A percentile compares a stretch with the other conserved stretches of the same genome.
Evolutionary conservation across 2,113 vertebrate species (phyloP).

Genomic region (Collichthys lucidus): DNA sequence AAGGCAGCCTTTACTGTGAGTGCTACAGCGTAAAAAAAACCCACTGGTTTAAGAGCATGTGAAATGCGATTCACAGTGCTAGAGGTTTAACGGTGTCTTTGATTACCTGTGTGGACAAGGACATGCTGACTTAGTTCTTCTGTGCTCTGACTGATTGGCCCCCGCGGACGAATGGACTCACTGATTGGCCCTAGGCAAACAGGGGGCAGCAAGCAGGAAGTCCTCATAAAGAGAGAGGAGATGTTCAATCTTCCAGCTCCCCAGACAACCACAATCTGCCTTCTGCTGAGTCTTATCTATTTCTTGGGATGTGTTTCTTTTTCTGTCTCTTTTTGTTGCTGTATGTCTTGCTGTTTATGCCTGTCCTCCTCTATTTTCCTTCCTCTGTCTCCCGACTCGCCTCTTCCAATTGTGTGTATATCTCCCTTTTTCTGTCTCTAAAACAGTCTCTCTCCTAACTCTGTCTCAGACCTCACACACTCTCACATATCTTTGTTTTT

Average conservation of each 20-base stretch:
- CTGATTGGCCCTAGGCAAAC: slow-evolving; percentile 65
- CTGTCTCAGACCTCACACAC: slow-evolving; percentile 43
- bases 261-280: slow-evolving; percentile 56
- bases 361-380: neutral
- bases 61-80: slow-evolving; percentile 41
- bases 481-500: slow-evolving; percentile 4
- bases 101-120: slow-evolving; percentile 72
- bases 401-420: slow-evolving; percentile 25
- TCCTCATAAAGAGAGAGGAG: slow-evolving; percentile 62
- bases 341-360: slow-evolving; percentile 43
- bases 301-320: slow-evolving; percentile 19
- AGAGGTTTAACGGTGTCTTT: slow-evolving; percentile 56
- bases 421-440: slow-evolving; percentile 16
- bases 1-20: slow-evolving; percentile 16
- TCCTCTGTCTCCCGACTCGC: neutral
- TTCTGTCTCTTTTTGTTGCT: slow-evolving; percentile 37
- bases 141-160: slow-evolving; percentile 71
- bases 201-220: slow-evolving; percentile 56
- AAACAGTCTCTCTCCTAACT: slow-evolving; percentile 40
- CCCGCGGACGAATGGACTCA: slow-evolving; percentile 61
- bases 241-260: slow-evolving; percentile 68
- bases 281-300: slow-evolving; percentile 61
- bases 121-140: slow-evolving; percentile 72
- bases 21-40: neutral
- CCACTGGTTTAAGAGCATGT: slow-evolving; percentile 37